Evolutionary conservation across 2,888 invertebrate species (phyloP).

Genomic region (Hoplodrina ambigua): DNA sequence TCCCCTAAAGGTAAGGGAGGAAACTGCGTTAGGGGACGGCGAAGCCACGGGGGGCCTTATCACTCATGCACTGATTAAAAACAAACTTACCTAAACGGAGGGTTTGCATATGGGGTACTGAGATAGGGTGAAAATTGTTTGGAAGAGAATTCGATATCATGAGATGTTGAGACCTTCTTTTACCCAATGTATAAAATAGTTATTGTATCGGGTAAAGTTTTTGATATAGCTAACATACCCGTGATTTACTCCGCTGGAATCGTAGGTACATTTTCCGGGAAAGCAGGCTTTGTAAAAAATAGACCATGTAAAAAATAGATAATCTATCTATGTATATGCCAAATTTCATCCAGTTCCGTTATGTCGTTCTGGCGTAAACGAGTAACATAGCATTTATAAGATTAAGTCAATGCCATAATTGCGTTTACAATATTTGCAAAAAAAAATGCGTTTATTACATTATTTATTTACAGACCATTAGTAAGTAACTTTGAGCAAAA

Average conservation of each 20-base stretch:
- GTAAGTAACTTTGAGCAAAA: no score
- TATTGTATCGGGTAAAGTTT: neutral
- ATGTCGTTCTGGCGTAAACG: no score
- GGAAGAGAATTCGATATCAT: constrained; percentile 37
- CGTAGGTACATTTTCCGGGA: no score
- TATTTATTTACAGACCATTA: neutral
- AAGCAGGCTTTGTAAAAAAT: no score
- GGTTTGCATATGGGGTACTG: constrained; percentile 73
- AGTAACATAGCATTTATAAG: neutral
- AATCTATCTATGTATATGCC: no score
- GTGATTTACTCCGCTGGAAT: no score
- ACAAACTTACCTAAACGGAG: constrained; percentile 82
- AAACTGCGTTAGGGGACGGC: constrained; percentile 47
- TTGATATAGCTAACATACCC: no score
- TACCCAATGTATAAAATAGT: neutral
- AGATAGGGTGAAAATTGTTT: constrained; percentile 63
- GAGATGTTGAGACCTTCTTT: constrained; percentile 19
- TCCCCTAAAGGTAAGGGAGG: constrained; percentile 78
- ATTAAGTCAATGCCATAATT: neutral
- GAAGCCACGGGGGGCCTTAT: constrained; percentile 78
- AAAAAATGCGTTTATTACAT: no score
- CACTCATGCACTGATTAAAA: constrained; percentile 88
- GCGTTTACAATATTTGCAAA: no score
- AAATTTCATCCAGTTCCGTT: no score
- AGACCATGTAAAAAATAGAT: no score